A percentile compares a stretch with the other conserved stretches of the same genome.
phyloP scores from a whole-genome alignment of 2,797 vertebrate species.

The Microctenopoma steveboyesi region DNA sequence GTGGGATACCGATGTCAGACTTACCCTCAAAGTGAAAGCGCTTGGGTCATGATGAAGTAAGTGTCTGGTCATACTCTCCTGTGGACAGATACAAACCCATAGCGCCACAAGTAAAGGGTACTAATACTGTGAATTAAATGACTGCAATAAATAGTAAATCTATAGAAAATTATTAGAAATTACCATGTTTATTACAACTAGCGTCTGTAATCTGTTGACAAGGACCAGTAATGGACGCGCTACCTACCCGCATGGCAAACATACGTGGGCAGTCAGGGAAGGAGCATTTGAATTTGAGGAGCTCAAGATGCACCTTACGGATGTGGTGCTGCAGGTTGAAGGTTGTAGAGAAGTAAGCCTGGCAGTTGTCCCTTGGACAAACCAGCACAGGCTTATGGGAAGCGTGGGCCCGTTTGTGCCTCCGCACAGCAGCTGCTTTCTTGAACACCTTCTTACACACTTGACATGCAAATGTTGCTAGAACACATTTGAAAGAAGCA shows the following conservation, averaged over 20 bases:
- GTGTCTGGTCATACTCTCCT: slow-evolving; percentile 86
- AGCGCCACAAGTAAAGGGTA: not conserved
- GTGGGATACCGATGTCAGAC: not conserved
- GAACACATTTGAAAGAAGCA: not conserved
- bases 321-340: slow-evolving; percentile 89
- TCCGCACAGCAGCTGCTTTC: slow-evolving; percentile 66
- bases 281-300: slow-evolving; percentile 81
- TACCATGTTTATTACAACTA: not conserved
- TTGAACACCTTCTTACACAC: slow-evolving; percentile 80
- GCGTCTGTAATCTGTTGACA: not conserved
- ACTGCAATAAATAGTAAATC: no score
- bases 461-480: slow-evolving; percentile 71
- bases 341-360: slow-evolving; percentile 84
- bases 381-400: slow-evolving; percentile 77
- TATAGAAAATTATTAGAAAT: not conserved
- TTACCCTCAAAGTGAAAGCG: slow-evolving; percentile 67
- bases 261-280: slow-evolving; percentile 78
- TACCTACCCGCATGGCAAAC: slow-evolving; percentile 85
- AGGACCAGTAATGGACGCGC: no score
- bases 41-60: slow-evolving; percentile 79
- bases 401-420: slow-evolving; percentile 80
- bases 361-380: slow-evolving; percentile 82
- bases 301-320: slow-evolving; percentile 84
- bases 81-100: not conserved
- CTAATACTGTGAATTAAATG: no score